Percentiles rank a stretch among this genome's conserved stretches.
Conservation (phyloP, 64 coral and sea anemone genomes). For the Actinia equina region DNA sequence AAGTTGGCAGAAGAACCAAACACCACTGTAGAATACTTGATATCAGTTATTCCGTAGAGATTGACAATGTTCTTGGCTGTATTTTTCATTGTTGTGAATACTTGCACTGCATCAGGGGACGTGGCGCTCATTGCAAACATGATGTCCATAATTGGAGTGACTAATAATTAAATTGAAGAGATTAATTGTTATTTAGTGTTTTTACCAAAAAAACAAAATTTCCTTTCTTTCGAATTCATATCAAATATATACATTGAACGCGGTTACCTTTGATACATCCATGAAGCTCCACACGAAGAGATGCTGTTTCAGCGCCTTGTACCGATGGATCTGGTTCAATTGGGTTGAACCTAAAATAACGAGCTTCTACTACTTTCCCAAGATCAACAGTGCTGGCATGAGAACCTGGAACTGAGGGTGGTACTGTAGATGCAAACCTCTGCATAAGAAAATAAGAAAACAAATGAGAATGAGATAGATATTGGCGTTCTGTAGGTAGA, state of each 20-base stretch:
- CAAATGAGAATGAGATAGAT: too few relatives aligned
- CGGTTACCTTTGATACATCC: constrained; percentile 5
- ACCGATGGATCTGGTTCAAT: constrained; percentile 5
- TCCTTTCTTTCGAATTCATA: background rate
- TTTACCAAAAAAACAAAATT: background rate
- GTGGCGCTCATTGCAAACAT: constrained; percentile 53
- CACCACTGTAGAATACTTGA: constrained; percentile 39
- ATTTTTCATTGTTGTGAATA: constrained; percentile 32
- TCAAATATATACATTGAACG: background rate
- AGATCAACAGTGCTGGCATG: background rate
- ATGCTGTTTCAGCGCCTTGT: background rate
- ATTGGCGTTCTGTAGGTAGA: too few relatives aligned
- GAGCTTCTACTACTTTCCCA: background rate
- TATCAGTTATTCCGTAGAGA: constrained; percentile 32
- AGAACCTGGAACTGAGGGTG: background rate
- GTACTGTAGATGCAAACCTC: background rate
- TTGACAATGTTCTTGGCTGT: constrained; percentile 30
- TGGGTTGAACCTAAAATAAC: constrained; percentile 23
- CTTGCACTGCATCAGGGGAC: background rate
- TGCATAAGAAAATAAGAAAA: background rate
- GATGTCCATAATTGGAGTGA: constrained; percentile 42
- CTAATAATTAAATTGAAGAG: constrained; percentile 8
- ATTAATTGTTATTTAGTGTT: background rate
- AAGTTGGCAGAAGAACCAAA: constrained; percentile 23
- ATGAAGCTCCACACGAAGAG: constrained; percentile 16